Evolutionary conservation across 1,140 invertebrate species (phyloP).

Genomic region (Linepithema humile): DNA sequence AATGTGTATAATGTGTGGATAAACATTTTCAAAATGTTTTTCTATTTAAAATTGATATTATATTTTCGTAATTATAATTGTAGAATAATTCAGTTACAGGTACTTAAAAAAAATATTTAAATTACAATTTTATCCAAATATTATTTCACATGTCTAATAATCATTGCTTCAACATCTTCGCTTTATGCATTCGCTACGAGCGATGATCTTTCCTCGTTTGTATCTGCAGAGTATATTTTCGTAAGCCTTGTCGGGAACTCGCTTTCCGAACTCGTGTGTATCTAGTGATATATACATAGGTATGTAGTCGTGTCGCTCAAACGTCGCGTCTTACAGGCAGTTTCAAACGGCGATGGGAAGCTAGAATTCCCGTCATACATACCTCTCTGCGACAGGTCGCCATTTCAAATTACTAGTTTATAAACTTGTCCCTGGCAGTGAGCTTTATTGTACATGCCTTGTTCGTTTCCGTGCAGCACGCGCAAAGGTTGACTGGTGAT

Average conservation of each 20-base stretch:
- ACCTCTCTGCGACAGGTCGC: no score
- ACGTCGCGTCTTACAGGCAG: conserved; percentile 42
- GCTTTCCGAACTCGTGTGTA: neutral
- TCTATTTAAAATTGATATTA: no score
- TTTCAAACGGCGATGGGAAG: conserved; percentile 7
- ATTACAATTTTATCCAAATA: no score
- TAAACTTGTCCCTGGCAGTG: neutral
- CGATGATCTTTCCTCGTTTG: neutral
- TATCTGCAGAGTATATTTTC: neutral
- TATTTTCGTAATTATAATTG: no score
- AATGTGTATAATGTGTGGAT: no score
- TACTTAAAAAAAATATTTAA: no score
- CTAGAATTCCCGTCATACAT: neutral
- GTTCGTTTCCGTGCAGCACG: conserved; percentile 9
- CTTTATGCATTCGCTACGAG: neutral
- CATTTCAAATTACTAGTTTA: conserved; percentile 20
- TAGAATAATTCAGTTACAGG: no score
- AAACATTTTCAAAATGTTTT: no score
- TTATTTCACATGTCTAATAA: no score
- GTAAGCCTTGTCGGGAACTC: neutral
- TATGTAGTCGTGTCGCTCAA: conserved; percentile 57
- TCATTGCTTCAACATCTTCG: neutral
- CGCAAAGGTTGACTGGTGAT: neutral
- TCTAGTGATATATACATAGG: neutral
- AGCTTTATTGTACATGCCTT: neutral